Evolutionary conservation across 2,888 invertebrate genomes (phyloP), one percentile per base, ranked within the genome.

Genomic region (Dryomyza anilis): DNA sequence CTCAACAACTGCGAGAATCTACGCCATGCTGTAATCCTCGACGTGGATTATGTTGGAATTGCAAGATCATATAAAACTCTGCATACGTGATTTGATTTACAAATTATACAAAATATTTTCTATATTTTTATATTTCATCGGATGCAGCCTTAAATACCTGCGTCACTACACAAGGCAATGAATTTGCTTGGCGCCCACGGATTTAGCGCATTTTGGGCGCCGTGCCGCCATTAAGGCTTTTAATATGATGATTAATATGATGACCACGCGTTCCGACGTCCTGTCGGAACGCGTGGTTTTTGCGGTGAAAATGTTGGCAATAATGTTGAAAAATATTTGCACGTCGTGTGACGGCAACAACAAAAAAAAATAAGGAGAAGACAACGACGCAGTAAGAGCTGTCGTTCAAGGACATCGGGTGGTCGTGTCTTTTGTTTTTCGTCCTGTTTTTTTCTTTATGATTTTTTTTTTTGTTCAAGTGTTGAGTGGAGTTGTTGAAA

Each of bases 81-180:
- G 52, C 52, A 61, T 52, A 61, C 61, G 61, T 61, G 61, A 61
- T 61, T 52, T 61, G 61, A 43, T 61, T 61, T 52, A 8, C 12
- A 52, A 61, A 61, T 21, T 59, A 8, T 50, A 8, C 27, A n/a
- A 10, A n/a, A n/a, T n/a, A n/a, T n/a, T n/a, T n/a, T n/a, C n/a
- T n/a, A n/a, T n/a, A n/a, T n/a, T n/a, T n/a, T n/a, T n/a, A n/a
- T n/a, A 43, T 43, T 19, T 8, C 50, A 52, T 52, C 16, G 8
- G 12, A 25, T 27, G 50, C 23, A 25, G 50, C 50, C 23, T 43
- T 52, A 29, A 52, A 52, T 52, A 52, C 50, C 50, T 52, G 50
- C 23, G 27, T 27, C 27, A 27, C 23, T 27, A 52, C 16, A 27
- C 50, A 27, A 52, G 27, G 25, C 12, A 52, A 52, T 27, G 23